Percentiles rank a stretch among this genome's conserved stretches.
Conservation (phyloP, 1,140 invertebrate species). For the Chlorops oryzae region DNA sequence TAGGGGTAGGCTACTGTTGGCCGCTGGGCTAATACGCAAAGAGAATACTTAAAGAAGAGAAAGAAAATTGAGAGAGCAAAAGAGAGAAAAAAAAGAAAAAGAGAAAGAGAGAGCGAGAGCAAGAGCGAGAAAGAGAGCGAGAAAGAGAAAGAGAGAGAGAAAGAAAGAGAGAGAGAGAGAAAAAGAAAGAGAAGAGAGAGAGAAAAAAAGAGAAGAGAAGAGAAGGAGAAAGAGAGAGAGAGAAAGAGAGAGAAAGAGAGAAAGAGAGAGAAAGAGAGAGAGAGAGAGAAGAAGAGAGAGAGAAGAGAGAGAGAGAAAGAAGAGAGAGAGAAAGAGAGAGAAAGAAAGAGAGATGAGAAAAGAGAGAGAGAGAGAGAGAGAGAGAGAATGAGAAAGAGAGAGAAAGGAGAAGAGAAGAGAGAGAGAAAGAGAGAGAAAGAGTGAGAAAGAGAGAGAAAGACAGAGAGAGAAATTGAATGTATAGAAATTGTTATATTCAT, state of each 20-base stretch:
- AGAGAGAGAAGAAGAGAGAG: neutral
- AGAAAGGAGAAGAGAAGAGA: neutral
- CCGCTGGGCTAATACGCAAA: too few species aligned
- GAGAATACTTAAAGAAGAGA: too few species aligned
- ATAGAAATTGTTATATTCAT: too few species aligned
- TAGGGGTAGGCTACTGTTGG: too few species aligned
- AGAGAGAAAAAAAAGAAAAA: neutral
- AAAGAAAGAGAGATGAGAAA: neutral
- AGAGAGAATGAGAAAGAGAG: neutral
- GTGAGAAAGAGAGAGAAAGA: neutral
- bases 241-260: neutral
- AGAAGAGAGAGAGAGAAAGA: neutral
- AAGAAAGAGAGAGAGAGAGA: neutral
- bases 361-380: neutral
- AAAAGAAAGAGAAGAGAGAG: neutral
- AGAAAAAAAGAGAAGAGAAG: neutral
- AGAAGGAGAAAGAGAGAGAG: neutral
- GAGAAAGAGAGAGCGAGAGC: neutral
- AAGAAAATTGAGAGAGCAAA: neutral
- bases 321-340: neutral
- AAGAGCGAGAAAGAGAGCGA: neutral
- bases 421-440: neutral
- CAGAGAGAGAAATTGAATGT: neutral
- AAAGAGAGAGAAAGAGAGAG: neutral
- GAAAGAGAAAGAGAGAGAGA: neutral